These are phyloP conservation scores for Hyles euphorbiae DNA, from an alignment of 1,140 invertebrate species.

Conservation along the genomic window DNA sequence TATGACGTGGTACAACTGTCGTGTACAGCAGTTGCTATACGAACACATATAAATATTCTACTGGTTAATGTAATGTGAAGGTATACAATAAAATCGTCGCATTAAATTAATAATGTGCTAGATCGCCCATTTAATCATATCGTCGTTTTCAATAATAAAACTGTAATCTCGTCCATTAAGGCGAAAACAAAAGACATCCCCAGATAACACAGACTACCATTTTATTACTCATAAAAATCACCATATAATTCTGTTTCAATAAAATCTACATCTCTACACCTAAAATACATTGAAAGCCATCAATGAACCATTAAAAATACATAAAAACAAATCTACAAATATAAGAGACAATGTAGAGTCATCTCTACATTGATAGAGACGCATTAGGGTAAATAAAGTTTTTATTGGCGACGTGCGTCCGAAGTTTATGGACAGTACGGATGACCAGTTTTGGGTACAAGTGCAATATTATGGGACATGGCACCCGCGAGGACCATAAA, in stretches of 20 bases:
- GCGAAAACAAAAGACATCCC: no score
- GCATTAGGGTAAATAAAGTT: constrained; percentile 36
- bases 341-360: constrained; percentile 6
- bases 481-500: no score
- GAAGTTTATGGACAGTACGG: constrained; percentile 31
- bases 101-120: no score
- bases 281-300: constrained; percentile 2
- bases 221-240: background rate
- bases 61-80: no score
- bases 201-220: background rate
- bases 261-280: background rate
- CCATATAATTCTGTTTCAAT: background rate
- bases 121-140: no score
- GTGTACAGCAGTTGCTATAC: no score
- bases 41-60: no score
- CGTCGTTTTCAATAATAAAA: no score
- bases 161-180: no score
- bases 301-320: constrained; percentile 5
- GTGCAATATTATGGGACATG: background rate
- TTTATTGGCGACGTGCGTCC: constrained; percentile 37
- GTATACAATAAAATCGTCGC: no score
- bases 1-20: no score
- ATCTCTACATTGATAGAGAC: constrained; percentile 25
- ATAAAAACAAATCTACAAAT: constrained; percentile 13
- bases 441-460: background rate